Evolutionary conservation across 2,113 vertebrate genomes (phyloP).

Genomic region (Ammospiza nelsoni): DNA sequence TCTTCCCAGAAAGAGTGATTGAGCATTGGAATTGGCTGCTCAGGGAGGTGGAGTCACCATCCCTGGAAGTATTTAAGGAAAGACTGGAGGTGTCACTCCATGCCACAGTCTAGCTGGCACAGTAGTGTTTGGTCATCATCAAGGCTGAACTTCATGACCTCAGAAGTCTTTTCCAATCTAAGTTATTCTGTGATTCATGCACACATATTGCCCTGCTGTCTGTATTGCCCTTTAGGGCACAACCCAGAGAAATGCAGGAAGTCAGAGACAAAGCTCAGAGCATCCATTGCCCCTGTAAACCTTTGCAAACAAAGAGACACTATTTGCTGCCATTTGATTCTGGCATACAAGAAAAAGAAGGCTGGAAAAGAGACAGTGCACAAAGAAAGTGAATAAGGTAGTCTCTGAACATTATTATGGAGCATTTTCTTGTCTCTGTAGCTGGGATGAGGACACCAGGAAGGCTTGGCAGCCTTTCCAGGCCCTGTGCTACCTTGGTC

Average conservation of each 20-base stretch:
- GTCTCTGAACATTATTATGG: not conserved
- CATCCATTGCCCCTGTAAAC: not conserved
- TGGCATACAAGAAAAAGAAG: not conserved
- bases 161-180: not conserved
- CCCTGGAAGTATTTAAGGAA: not conserved
- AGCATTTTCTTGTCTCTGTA: not conserved
- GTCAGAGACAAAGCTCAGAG: not conserved
- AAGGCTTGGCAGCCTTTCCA: not conserved
- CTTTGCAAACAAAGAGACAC: not conserved
- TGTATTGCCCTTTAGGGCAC: not conserved
- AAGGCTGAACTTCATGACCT: rapidly evolving
- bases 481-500: not conserved
- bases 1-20: not conserved
- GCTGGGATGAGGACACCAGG: not conserved
- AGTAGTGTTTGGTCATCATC: not conserved
- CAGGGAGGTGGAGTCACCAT: not conserved
- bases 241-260: not conserved
- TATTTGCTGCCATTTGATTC: not conserved
- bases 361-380: not conserved
- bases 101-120: not conserved
- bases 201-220: not conserved
- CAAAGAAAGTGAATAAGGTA: not conserved
- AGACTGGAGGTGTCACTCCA: not conserved
- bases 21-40: not conserved
- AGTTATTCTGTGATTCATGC: not conserved